Base-by-base conservation (phyloP, 2,888 invertebrate species). In the Macroteleia sp. region DNA sequence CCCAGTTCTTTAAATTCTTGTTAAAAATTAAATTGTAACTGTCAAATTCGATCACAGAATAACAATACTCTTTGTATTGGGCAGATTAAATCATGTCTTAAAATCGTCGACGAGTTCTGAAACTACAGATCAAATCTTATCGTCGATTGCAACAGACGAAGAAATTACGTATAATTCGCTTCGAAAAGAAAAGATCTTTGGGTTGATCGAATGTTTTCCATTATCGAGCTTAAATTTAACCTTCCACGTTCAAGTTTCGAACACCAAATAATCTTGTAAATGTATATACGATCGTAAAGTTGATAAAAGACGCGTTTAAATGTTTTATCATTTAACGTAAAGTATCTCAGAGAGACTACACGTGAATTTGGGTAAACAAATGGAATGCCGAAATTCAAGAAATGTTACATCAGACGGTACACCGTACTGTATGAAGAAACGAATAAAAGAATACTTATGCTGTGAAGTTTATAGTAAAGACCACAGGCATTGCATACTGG, bases 401-500 rank as follows among this genome's bases (percentile, higher is more conserved):
- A 52, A 54, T 62, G 56, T 64, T 64, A 48, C 71, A 32, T 70
- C 42, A 66, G 50, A 50, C 30, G n/a, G n/a, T n/a, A n/a, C n/a
- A n/a, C n/a, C n/a, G n/a, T n/a, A n/a, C n/a, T n/a, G n/a, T n/a
- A n/a, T n/a, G n/a, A n/a, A n/a, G n/a, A n/a, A n/a, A 52, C 1
- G 19, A 54, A 32, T 8, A 32, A 10, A 9, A n/a, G 5, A 8
- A 32, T 42, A 89, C 90, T 90, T 71, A 91, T 91, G 46, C 86
- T 88, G 75, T 91, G 91, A 8, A 97, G 96, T 94, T 97, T 97
- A 93, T 96, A 96, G 94, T 99, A 99, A 86, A 99, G 96, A 88
- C 99, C 99, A 93, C 99, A 99, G 83, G 99, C 99, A 94, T 99
- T 99, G 95, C 99, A 99, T 88, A 99, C 95, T 93, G 99, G 99